These are phyloP conservation scores for Acanthopleura granulata DNA, from an alignment of 2,888 invertebrate genomes.

Conservation along the genomic window DNA sequence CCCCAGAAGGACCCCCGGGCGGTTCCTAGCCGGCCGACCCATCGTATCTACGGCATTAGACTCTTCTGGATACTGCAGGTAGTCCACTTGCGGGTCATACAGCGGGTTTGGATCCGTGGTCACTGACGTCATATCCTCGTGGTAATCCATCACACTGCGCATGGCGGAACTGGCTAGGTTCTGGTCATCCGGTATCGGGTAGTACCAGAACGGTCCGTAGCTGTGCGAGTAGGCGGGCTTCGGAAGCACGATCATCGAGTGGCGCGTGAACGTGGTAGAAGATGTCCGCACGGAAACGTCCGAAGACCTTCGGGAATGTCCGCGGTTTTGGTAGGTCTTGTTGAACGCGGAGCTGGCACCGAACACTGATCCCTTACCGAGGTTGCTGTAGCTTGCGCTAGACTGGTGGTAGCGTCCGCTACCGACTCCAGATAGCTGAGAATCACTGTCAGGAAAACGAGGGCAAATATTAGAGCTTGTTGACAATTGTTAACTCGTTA, in stretches of 20 bases:
- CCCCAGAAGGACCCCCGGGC: background rate
- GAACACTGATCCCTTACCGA: background rate
- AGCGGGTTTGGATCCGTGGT: background rate
- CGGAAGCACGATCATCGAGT: conserved; percentile 8
- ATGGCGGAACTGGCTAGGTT: conserved; percentile 6
- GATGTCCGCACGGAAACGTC: conserved; percentile 1
- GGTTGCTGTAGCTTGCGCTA: background rate
- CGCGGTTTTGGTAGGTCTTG: background rate
- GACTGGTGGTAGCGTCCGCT: background rate
- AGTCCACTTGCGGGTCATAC: conserved; percentile 6
- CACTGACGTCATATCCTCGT: background rate
- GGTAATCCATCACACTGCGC: conserved; percentile 18
- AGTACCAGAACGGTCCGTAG: conserved; percentile 19
- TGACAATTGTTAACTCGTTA: no score
- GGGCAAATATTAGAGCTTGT: background rate
- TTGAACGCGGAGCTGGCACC: background rate
- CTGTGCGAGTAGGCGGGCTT: conserved; percentile 10
- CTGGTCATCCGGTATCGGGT: conserved; percentile 17
- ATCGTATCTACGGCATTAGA: conserved; percentile 3
- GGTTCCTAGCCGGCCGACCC: background rate
- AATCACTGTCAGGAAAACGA: background rate
- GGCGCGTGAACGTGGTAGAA: conserved; percentile 5
- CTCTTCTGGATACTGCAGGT: background rate
- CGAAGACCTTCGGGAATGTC: background rate
- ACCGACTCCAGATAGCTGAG: background rate